A percentile compares a stretch with the other conserved stretches of the same genome.
phyloP scores from a whole-genome alignment of 2,797 vertebrate species.

The Denticeps clupeoides region DNA sequence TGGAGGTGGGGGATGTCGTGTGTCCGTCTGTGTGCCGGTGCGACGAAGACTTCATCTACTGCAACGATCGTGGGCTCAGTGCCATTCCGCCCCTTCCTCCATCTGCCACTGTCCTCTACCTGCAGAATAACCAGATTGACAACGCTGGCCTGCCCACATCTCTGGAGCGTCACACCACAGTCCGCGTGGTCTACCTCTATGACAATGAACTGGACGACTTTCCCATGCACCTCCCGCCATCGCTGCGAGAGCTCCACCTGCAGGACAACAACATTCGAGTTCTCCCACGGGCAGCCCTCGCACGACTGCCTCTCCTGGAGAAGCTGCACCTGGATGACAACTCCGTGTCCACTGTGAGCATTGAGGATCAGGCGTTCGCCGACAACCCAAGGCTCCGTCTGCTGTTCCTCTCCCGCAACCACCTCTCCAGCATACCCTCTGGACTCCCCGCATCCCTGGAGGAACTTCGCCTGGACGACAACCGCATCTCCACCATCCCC shows the following conservation, averaged over 20 bases:
- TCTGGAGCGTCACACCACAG: conserved; percentile 60
- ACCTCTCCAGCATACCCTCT: conserved; percentile 86
- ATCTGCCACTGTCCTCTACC: conserved; percentile 81
- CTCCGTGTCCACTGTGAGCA: conserved; percentile 87
- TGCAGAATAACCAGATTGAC: conserved; percentile 92
- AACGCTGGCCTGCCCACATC: conserved; percentile 79
- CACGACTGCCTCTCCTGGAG: conserved; percentile 78
- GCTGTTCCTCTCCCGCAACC: conserved; percentile 87
- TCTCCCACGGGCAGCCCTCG: conserved; percentile 69
- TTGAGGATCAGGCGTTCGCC: conserved; percentile 87
- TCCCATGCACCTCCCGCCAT: conserved; percentile 75
- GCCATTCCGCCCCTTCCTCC: conserved; percentile 78
- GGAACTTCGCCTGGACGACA: conserved; percentile 86
- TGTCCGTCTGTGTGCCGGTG: conserved; percentile 87
- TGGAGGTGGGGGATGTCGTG: conserved; percentile 56
- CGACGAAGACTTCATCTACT: conserved; percentile 85
- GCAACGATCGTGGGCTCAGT: conserved; percentile 85
- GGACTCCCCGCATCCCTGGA: conserved; percentile 84
- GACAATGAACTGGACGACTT: conserved; percentile 87
- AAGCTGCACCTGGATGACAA: conserved; percentile 91
- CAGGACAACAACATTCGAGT: conserved; percentile 91
- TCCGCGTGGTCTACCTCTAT: conserved; percentile 89
- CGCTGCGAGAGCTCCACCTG: conserved; percentile 82
- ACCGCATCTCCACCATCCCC: conserved; percentile 89
- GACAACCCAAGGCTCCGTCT: conserved; percentile 73